Evolutionary conservation across 2,797 vertebrate genomes (phyloP).

Genomic region (Girardinus metallicus): DNA sequence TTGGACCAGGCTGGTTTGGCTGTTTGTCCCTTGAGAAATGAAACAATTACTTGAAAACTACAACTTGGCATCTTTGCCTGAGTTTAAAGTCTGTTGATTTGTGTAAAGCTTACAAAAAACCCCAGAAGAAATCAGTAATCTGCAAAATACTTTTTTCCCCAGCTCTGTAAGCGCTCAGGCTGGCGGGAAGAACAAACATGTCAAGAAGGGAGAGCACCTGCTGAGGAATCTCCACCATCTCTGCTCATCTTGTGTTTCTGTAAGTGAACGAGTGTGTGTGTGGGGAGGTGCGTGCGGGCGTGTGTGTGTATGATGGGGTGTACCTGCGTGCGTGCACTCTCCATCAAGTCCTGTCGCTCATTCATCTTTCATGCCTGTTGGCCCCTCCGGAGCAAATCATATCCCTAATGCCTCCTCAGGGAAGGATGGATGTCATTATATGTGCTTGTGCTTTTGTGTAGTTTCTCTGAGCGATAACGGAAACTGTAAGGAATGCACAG

Average conservation of each 20-base stretch:
- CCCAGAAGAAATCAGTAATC: background rate
- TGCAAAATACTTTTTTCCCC: background rate
- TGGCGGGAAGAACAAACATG: conserved; percentile 22
- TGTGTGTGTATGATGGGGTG: background rate
- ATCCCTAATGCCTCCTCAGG: conserved; percentile 54
- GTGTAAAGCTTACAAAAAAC: background rate
- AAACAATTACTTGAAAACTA: background rate
- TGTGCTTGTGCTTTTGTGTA: background rate
- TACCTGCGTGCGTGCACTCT: conserved; percentile 10
- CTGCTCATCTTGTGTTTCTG: conserved; percentile 20
- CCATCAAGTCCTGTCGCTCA: conserved; percentile 55
- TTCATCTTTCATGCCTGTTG: conserved; percentile 61
- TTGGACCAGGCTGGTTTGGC: background rate
- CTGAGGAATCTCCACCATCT: conserved; percentile 59
- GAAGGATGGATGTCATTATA: conserved; percentile 39
- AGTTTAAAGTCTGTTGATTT: background rate
- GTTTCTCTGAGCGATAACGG: conserved; percentile 31
- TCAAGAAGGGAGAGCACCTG: conserved; percentile 51
- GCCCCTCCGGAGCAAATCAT: conserved; percentile 42
- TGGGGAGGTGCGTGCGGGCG: conserved; percentile 2
- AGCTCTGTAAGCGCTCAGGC: background rate
- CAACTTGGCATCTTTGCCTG: background rate
- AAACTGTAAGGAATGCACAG: conserved; percentile 12
- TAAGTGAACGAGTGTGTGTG: conserved; percentile 16
- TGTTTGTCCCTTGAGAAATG: background rate